Percentiles rank a stretch among this genome's conserved stretches.
Evolutionary conservation across 2,888 invertebrate species (phyloP).

Genomic region (Oasisia sp.): DNA sequence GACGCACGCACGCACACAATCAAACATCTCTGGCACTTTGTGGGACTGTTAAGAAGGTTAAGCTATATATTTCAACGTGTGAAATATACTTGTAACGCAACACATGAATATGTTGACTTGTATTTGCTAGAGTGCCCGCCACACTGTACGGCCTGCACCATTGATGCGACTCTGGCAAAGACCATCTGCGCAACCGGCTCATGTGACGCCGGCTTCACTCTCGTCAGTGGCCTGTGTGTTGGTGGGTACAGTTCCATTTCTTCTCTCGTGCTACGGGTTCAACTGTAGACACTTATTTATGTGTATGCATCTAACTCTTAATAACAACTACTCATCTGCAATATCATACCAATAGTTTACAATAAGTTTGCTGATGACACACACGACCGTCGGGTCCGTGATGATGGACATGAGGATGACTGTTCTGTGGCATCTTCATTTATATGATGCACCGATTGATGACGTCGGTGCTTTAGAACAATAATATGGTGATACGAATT

Average conservation of each 20-base stretch:
- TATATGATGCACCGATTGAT: not conserved
- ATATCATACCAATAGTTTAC: no score
- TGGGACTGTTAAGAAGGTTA: not conserved
- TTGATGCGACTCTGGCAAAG: not conserved
- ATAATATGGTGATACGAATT: no score
- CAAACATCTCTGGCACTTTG: not conserved
- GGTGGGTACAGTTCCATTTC: not conserved
- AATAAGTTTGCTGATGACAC: no score
- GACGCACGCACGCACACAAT: not conserved
- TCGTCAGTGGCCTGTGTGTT: not conserved
- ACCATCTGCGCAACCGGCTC: not conserved
- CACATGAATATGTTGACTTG: not conserved
- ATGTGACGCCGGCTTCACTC: not conserved
- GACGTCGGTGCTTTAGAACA: no score
- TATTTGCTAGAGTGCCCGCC: not conserved
- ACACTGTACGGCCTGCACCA: not conserved
- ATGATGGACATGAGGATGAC: no score
- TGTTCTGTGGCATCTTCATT: not conserved
- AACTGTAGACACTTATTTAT: no score
- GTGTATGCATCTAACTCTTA: no score
- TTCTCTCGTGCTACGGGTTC: not conserved
- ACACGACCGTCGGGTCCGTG: no score
- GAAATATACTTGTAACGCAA: not conserved
- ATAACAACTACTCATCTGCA: no score
- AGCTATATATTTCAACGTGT: not conserved